phyloP scores from a whole-genome alignment of 2,797 vertebrate genomes.

The Semaprochilodus insignis region DNA sequence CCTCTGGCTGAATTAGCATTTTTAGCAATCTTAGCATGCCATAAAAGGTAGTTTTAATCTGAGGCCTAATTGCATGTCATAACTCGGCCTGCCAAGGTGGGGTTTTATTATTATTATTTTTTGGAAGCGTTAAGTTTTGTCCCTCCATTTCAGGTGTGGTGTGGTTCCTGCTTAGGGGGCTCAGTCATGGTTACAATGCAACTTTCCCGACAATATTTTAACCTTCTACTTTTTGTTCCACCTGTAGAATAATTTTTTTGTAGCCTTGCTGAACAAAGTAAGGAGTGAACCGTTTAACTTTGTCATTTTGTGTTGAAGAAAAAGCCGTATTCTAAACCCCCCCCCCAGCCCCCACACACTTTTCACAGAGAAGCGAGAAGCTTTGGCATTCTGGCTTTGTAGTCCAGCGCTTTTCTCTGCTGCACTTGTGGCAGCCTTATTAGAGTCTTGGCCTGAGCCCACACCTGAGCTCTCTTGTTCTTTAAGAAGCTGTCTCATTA shows the following conservation, averaged over 20 bases:
- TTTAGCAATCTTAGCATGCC: too few species aligned
- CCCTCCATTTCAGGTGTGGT: too few species aligned
- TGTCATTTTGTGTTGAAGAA: not conserved
- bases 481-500: conserved; percentile 50
- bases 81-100: too few species aligned
- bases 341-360: not conserved
- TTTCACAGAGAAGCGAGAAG: not conserved
- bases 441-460: conserved; percentile 37
- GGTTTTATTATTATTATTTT: too few species aligned
- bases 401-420: conserved; percentile 3
- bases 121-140: not conserved
- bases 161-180: not conserved
- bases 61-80: too few species aligned
- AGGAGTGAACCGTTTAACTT: not conserved
- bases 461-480: conserved; percentile 44
- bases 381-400: conserved; percentile 24
- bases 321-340: not conserved
- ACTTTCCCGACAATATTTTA: not conserved
- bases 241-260: not conserved
- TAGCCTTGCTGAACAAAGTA: not conserved
- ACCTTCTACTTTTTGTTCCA: not conserved
- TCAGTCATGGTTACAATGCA: not conserved
- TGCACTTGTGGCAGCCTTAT: conserved; percentile 31
- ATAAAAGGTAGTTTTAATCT: too few species aligned
- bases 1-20: too few species aligned